Base-by-base conservation (phyloP, 2,888 invertebrate species). In the Melipona bicolor region DNA sequence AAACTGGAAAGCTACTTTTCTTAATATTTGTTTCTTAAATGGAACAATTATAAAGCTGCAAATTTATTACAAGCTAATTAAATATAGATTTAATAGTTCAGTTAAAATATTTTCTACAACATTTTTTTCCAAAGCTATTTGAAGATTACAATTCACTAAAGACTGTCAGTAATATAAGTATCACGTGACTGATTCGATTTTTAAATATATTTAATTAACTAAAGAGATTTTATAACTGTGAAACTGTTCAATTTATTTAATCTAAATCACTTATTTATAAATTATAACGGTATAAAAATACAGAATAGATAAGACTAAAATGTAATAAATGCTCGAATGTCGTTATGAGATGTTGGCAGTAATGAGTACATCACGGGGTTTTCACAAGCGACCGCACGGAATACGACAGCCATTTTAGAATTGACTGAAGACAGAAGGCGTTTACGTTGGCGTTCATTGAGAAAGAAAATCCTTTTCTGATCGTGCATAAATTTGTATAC, bases 401-500 rank as follows among this genome's bases (percentile, higher is more conserved):
- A 36, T 72, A 36, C 72, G 84, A 61, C 86, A 70, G 84, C 85
- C 90, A 91, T 90, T 85, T 72, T 79, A 73, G 79, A 77, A 82
- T 69, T 85, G 78, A 77, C 79, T 79, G 64, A 81, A 68, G 71
- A 54, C 27, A 71, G 69, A 49, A 74, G 69, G 74, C 79, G 84
- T 81, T 77, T 59, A 9, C 43, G 43, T 43, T 43, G 76, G 82
- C 77, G 81, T 87, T 68, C 62, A 78, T 73, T 79, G 77, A 74
- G 59, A 64, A 67, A 77, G 77, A 67, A 72, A 71, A 70, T 74
- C 74, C n/a, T 79, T 80, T 82, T 80, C 70, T 84, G 73, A 67
- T 79, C 86, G 88, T 83, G 90, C 82, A 77, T 65, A 13, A 82
- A 84, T 81, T 90, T 83, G 75, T 81, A 87, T 72, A 80, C 90